Conservation (phyloP, 2,797 vertebrate species). For the Octomys mimax region DNA sequence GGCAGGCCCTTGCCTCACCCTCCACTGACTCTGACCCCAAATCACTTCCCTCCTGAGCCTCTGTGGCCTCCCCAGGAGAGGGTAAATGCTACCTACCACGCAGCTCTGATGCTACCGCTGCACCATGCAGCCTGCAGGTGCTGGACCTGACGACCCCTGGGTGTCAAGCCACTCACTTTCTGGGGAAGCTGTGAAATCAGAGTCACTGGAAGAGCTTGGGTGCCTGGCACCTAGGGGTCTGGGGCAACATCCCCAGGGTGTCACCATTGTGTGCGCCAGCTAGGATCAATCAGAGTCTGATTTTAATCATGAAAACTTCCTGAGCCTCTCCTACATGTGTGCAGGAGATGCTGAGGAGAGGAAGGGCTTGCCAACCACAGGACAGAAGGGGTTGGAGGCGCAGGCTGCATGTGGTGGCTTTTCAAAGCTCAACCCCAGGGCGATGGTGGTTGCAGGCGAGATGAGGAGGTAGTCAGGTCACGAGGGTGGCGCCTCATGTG, state of each 20-base stretch:
- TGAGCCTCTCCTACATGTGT: not conserved
- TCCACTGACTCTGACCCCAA: not conserved
- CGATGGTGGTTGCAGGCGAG: not conserved
- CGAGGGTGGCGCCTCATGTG: not conserved
- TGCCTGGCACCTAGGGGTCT: not conserved
- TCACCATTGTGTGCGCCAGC: not conserved
- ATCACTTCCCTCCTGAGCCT: not conserved
- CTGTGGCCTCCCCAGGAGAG: not conserved
- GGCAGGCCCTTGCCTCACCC: not conserved
- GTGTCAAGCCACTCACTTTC: accelerated
- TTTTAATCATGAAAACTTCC: not conserved
- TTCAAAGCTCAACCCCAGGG: not conserved
- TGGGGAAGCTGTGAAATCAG: not conserved
- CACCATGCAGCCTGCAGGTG: not conserved
- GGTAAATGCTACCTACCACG: not conserved
- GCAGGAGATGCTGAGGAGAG: not conserved
- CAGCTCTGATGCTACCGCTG: not conserved
- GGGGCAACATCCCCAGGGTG: accelerated
- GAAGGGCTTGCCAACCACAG: no score
- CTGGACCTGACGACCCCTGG: not conserved
- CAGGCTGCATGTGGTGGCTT: not conserved
- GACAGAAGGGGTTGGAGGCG: not conserved
- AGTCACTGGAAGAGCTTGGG: not conserved
- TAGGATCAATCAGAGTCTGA: not conserved
- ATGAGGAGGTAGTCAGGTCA: no score